Conservation (phyloP, 2,797 vertebrate genomes). For the Myotis vivesi region DNA sequence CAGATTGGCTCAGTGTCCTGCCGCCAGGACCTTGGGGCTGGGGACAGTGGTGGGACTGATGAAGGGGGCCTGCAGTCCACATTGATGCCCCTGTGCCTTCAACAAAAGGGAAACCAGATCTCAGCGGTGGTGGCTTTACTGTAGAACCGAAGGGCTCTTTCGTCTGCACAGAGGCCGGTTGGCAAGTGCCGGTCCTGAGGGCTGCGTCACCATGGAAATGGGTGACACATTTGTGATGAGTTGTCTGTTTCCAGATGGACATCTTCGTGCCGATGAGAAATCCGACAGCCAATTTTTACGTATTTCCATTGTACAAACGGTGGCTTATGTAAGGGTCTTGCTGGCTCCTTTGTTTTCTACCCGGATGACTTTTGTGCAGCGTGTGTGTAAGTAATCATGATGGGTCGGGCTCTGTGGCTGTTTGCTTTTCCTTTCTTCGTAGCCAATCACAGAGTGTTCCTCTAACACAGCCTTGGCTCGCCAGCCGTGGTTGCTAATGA, state of each 20-base stretch:
- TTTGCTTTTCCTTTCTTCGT: slow-evolving; percentile 57
- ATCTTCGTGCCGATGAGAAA: slow-evolving; percentile 77
- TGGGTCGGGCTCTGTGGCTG: slow-evolving; percentile 52
- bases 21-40: not conserved
- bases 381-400: not conserved
- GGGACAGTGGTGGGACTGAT: not conserved
- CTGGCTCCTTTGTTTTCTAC: slow-evolving; percentile 42
- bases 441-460: not conserved
- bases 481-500: slow-evolving; percentile 11
- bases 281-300: slow-evolving; percentile 63
- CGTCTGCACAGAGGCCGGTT: slow-evolving; percentile 63
- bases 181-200: slow-evolving; percentile 60
- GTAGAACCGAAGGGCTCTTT: slow-evolving; percentile 60
- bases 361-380: slow-evolving; percentile 36
- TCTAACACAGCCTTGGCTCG: not conserved
- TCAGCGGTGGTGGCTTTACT: slow-evolving; percentile 45
- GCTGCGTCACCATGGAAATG: slow-evolving; percentile 75
- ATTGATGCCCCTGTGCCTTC: not conserved
- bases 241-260: slow-evolving; percentile 80
- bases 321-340: not conserved
- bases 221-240: slow-evolving; percentile 71
- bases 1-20: not conserved
- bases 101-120: slow-evolving; percentile 35
- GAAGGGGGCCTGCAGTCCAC: not conserved
- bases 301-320: slow-evolving; percentile 50